phyloP scores from a whole-genome alignment of 2,888 invertebrate species.

The Drosophila lutescens region DNA sequence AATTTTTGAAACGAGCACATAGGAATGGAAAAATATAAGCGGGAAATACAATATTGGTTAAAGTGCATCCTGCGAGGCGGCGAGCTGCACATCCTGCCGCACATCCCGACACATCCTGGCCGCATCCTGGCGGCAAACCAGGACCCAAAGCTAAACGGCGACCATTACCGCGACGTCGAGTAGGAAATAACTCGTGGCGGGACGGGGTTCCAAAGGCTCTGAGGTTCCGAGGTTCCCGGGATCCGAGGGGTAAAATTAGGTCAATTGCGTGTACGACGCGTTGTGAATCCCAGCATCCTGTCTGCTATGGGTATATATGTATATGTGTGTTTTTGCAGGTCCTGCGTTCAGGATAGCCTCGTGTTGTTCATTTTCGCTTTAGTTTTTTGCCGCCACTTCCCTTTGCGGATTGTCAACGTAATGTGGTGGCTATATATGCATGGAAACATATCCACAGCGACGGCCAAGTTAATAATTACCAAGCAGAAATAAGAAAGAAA shows the following conservation, averaged over 20 bases:
- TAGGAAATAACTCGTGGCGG: conserved; percentile 28
- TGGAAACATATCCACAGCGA: conserved; percentile 5
- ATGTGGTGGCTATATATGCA: conserved; percentile 12
- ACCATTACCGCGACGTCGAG: conserved; percentile 53
- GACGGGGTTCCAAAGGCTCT: not conserved
- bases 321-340: conserved; percentile 1
- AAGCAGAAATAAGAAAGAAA: too few species aligned
- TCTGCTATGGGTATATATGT: conserved; percentile 7
- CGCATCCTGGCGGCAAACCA: conserved; percentile 45
- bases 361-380: conserved; percentile 37
- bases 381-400: conserved; percentile 13
- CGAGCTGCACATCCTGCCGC: conserved; percentile 38
- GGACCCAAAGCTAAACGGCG: conserved; percentile 47
- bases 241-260: conserved; percentile 53
- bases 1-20: conserved; percentile 22
- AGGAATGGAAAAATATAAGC: conserved; percentile 9
- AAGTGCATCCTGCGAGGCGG: conserved; percentile 33
- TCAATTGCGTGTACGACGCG: conserved; percentile 60
- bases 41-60: conserved; percentile 40
- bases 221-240: not conserved
- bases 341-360: conserved; percentile 47
- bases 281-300: conserved; percentile 50
- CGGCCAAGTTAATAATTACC: not conserved
- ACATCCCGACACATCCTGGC: conserved; percentile 35
- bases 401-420: conserved; percentile 34